Percentiles rank a stretch among this genome's conserved stretches.
Conservation (phyloP, 2,797 vertebrate species). For the Eremophila alpestris region DNA sequence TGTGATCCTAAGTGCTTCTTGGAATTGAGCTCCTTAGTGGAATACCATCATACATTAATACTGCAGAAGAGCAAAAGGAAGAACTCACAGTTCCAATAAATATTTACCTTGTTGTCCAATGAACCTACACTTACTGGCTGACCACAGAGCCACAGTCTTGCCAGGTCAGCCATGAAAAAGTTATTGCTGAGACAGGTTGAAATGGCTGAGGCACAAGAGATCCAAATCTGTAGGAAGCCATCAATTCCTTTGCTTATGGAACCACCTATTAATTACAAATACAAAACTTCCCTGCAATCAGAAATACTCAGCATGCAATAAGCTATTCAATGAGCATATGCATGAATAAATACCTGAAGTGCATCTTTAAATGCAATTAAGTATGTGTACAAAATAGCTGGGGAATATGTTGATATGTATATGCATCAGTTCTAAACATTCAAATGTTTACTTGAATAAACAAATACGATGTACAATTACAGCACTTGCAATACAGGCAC, state of each 20-base stretch:
- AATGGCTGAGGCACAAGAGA: not conserved
- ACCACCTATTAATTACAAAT: not conserved
- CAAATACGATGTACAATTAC: not conserved
- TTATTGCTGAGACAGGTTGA: not conserved
- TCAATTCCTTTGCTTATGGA: not conserved
- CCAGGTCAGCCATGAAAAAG: not conserved
- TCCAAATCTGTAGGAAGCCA: not conserved
- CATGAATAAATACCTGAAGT: slow-evolving; percentile 26
- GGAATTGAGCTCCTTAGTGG: not conserved
- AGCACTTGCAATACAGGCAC: not conserved
- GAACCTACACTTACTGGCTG: not conserved
- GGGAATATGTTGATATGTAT: not conserved
- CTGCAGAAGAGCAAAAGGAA: not conserved
- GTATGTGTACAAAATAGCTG: not conserved
- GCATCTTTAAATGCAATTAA: slow-evolving; percentile 23
- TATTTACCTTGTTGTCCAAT: not conserved
- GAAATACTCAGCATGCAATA: not conserved
- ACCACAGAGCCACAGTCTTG: not conserved
- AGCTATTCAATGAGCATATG: not conserved
- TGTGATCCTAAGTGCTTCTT: not conserved
- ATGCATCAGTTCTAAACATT: not conserved
- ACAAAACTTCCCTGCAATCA: not conserved
- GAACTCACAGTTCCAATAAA: not conserved
- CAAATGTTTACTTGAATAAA: slow-evolving; percentile 29
- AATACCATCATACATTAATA: not conserved